Evolutionary conservation across 2,797 vertebrate genomes (phyloP).

Genomic region (Falco rusticolus): DNA sequence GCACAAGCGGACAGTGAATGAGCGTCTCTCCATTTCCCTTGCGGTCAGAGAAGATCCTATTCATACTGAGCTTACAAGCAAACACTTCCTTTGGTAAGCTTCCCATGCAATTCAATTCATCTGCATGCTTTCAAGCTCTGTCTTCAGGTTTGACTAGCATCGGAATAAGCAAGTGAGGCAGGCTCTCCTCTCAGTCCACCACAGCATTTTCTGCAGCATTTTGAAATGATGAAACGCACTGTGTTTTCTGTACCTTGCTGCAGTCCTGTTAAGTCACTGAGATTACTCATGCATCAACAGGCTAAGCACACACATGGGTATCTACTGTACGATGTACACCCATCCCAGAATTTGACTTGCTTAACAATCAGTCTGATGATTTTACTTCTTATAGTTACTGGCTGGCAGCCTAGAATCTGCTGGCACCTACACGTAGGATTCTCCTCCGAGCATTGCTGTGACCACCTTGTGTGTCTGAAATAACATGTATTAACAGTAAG

Average conservation of each 20-base stretch:
- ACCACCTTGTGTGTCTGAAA: not conserved
- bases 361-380: not conserved
- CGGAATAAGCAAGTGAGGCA: not conserved
- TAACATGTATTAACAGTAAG: not conserved
- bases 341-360: not conserved
- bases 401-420: not conserved
- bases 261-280: not conserved
- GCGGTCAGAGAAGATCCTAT: constrained; percentile 65
- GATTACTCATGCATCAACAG: not conserved
- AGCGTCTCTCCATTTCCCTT: constrained; percentile 55
- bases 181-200: not conserved
- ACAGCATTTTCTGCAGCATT: not conserved
- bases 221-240: not conserved
- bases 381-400: not conserved
- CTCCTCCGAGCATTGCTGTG: constrained; percentile 17
- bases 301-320: not conserved
- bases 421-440: not conserved
- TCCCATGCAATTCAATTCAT: constrained; percentile 44
- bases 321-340: not conserved
- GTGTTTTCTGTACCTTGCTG: not conserved
- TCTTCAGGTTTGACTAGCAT: not conserved
- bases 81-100: constrained; percentile 63
- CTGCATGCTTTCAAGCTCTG: not conserved
- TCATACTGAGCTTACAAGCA: constrained; percentile 57
- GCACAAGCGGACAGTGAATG: constrained; percentile 56